Percentiles rank a stretch among this genome's conserved stretches.
Conservation (phyloP, 1,140 invertebrate species). For the Dendrolimus punctatus region DNA sequence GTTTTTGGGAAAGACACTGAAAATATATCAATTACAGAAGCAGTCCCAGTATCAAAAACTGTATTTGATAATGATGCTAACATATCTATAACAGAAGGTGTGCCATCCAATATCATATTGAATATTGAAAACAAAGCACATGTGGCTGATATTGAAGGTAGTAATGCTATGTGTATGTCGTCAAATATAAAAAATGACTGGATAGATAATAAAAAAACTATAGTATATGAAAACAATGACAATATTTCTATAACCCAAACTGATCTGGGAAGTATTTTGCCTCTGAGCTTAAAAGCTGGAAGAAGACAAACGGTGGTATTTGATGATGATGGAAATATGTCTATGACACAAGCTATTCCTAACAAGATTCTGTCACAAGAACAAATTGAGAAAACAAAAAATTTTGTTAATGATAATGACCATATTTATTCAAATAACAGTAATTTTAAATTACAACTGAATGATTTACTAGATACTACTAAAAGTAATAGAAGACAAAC, state of each 20-base stretch:
- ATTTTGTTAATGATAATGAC: not conserved
- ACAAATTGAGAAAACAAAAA: not conserved
- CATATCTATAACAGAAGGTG: conserved; percentile 19
- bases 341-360: conserved; percentile 5
- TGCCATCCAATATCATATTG: conserved; percentile 5
- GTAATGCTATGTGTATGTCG: too few relatives aligned
- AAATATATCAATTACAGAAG: conserved; percentile 17
- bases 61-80: conserved; percentile 6
- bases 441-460: too few relatives aligned
- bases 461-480: too few relatives aligned
- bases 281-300: not conserved
- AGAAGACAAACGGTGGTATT: conserved; percentile 1
- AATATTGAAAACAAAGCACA: conserved; percentile 1
- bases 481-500: not conserved
- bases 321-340: conserved; percentile 6
- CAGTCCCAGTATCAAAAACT: not conserved
- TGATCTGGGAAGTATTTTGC: conserved; percentile 15
- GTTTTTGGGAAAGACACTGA: conserved; percentile 12
- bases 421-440: not conserved
- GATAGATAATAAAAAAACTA: not conserved
- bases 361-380: not conserved
- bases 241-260: conserved; percentile 26
- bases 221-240: conserved; percentile 5
- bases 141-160: too few relatives aligned
- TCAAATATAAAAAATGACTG: too few relatives aligned